phyloP scores from a whole-genome alignment of 2,888 invertebrate species.

The Tiliacea citrago region DNA sequence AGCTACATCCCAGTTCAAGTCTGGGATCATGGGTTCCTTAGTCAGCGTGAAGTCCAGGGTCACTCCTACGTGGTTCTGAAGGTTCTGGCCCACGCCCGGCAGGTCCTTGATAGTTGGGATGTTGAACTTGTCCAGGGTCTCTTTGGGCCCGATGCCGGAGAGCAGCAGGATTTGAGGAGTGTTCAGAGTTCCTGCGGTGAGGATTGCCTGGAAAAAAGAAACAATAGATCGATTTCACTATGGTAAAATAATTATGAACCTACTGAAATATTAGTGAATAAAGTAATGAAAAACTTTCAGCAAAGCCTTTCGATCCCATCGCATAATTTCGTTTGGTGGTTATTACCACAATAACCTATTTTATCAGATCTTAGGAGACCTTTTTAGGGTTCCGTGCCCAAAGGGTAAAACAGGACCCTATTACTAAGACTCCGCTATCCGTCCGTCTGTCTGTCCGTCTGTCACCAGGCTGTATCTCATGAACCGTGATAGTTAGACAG shows the following conservation, averaged over 20 bases:
- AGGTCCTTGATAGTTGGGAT: conserved; percentile 91
- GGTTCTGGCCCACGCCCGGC: conserved; percentile 93
- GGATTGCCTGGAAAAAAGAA: conserved; percentile 82
- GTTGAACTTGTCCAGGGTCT: conserved; percentile 90
- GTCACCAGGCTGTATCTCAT: too few species aligned
- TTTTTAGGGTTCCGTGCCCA: too few species aligned
- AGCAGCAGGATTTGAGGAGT: conserved; percentile 92
- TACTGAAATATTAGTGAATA: too few species aligned
- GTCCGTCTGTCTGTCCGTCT: too few species aligned
- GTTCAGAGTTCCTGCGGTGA: conserved; percentile 92
- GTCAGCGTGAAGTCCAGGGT: conserved; percentile 89
- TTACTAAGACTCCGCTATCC: too few species aligned
- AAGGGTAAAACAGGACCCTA: too few species aligned
- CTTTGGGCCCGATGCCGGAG: conserved; percentile 92
- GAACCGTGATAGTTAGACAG: too few species aligned
- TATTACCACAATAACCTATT: too few species aligned
- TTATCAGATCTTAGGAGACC: too few species aligned
- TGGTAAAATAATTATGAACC: not conserved
- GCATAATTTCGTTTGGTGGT: too few species aligned
- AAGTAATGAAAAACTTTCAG: too few species aligned
- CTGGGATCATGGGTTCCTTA: conserved; percentile 87
- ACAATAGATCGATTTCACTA: not conserved
- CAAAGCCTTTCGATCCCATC: too few species aligned
- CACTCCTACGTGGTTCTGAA: conserved; percentile 93
- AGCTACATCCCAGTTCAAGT: conserved; percentile 91